Base-by-base conservation (phyloP, 2,888 invertebrate species). In the Dicyrtomina minuta region DNA sequence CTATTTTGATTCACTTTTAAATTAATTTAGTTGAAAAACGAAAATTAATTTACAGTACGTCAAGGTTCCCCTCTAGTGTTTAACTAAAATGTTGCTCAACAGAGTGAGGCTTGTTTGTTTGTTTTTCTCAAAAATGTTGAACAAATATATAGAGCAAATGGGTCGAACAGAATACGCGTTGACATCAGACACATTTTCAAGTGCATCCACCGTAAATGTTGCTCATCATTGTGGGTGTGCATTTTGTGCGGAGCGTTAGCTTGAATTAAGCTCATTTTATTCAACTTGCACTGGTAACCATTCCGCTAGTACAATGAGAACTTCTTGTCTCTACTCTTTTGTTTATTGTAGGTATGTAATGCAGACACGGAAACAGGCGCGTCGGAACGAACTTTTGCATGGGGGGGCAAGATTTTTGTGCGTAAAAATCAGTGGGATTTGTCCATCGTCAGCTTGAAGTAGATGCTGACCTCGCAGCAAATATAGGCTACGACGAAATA, bases 151-250 rank as follows among this genome's bases (percentile, higher is more conserved):
- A 24, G 46, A 65, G 65, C 26, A 65, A 55, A 65, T 65, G 56
- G 65, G 65, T 65, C 65, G 26, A 41, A n/a, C 41, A 39, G 44
- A 65, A 46, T 33, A 49, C 26, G 26, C 4, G 43, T 64, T 55
- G 65, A 65, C 65, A 65, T 55, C 65, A 65, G 55, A 66, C 59
- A 53, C 55, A 59, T 66, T 70, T 70, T 65, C 70, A 27, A 66
- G 71, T 68, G 61, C 71, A 70, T 51, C 59, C 49, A 64, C 62
- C 59, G 70, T 62, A 58, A 46, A 71, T 59, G n/a, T 49, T 64
- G 58, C 67, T 62, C 59, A 64, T 71, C 71, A 68, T 71, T 44
- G 33, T 46, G 59, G 49, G 49, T 58, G 53, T 64, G 33, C 12
- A 17, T 4, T 46, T 4, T 46, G 17, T 12, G n/a, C n/a, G n/a